Percentiles rank a stretch among this genome's conserved stretches.
Conservation (phyloP, 2,888 invertebrate genomes). For the Microplitis manilae region DNA sequence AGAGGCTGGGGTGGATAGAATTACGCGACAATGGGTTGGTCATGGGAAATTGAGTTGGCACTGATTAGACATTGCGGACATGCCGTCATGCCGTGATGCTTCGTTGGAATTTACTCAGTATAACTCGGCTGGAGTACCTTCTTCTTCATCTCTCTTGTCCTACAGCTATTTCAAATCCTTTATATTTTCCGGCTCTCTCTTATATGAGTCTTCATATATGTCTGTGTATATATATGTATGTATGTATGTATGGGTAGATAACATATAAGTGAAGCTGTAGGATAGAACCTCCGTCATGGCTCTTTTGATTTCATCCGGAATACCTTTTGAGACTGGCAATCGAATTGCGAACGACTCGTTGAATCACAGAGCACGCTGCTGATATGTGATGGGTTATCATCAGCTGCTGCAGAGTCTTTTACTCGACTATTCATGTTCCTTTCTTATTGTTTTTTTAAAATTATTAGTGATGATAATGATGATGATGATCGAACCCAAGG, state of each 20-base stretch:
- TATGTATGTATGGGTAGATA: not conserved
- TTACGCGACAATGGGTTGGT: slow-evolving; percentile 40
- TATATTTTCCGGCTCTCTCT: not conserved
- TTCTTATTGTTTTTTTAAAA: not conserved
- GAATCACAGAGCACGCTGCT: slow-evolving; percentile 11
- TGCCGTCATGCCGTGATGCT: slow-evolving; percentile 65
- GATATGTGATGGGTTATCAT: not conserved
- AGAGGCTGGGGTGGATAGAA: slow-evolving; percentile 41
- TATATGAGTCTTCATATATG: slow-evolving; percentile 9
- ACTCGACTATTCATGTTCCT: not conserved
- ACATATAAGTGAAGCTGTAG: not conserved
- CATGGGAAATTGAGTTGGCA: slow-evolving; percentile 67
- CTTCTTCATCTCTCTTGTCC: slow-evolving; percentile 30
- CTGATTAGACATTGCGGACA: slow-evolving; percentile 70
- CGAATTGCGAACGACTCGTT: slow-evolving; percentile 4
- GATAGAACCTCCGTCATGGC: slow-evolving; percentile 4
- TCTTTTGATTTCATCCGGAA: slow-evolving; percentile 4
- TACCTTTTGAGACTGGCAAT: slow-evolving; percentile 12
- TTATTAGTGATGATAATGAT: too few species aligned
- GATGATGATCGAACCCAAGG: too few species aligned
- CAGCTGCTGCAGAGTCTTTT: not conserved
- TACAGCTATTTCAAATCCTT: not conserved
- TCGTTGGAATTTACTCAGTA: slow-evolving; percentile 64
- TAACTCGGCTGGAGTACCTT: slow-evolving; percentile 48
- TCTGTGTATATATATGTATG: not conserved